A percentile compares a stretch with the other conserved stretches of the same genome.
These are phyloP conservation scores for Cheiracanthium punctorium DNA, from an alignment of 2,888 invertebrate species.

Conservation along the genomic window DNA sequence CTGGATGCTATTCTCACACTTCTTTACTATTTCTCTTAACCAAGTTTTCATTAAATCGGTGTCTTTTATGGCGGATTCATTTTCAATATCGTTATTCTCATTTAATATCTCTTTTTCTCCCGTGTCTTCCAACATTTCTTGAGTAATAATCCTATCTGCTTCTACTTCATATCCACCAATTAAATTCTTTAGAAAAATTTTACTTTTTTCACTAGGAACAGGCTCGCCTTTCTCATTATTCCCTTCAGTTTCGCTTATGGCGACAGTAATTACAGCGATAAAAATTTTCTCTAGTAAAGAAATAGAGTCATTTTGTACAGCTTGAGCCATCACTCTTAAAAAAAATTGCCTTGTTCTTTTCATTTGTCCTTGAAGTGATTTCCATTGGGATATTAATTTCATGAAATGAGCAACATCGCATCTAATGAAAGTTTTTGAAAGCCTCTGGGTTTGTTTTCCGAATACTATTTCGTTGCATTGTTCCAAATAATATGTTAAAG, in stretches of 20 bases:
- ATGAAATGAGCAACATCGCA: conserved; percentile 5
- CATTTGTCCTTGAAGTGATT: background rate
- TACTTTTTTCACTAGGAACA: background rate
- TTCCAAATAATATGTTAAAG: background rate
- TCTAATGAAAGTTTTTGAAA: background rate
- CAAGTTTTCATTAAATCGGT: background rate
- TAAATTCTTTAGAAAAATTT: background rate
- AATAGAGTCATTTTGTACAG: too few relatives aligned
- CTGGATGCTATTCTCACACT: background rate
- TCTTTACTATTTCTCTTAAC: background rate
- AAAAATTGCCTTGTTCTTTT: background rate
- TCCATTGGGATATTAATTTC: background rate
- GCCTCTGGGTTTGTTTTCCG: background rate
- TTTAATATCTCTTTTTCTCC: background rate
- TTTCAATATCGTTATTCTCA: too few relatives aligned
- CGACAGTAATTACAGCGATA: background rate
- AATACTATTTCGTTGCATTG: background rate
- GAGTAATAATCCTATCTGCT: background rate
- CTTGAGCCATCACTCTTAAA: background rate
- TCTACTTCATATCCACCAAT: background rate
- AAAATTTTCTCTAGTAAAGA: background rate
- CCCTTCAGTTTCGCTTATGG: background rate
- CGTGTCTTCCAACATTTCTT: background rate
- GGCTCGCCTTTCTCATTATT: background rate
- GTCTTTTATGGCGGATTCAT: background rate